Conservation (phyloP, 2,113 vertebrate species). For the Myocastor coypus region DNA sequence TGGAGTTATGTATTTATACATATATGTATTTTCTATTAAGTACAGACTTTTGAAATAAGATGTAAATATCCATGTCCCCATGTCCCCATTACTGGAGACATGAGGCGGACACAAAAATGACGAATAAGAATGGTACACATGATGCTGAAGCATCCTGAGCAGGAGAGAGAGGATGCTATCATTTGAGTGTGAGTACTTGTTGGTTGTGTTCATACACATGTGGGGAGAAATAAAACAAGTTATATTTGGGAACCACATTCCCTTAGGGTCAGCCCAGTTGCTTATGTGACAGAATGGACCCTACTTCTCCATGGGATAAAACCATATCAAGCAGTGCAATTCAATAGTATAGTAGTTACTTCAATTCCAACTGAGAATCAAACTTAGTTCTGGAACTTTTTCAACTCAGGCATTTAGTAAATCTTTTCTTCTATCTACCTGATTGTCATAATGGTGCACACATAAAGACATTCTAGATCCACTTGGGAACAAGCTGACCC, state of each 20-base stretch:
- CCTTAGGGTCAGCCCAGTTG: background rate
- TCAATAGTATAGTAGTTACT: background rate
- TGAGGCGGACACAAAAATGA: background rate
- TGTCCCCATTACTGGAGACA: background rate
- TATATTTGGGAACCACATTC: background rate
- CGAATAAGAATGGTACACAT: background rate
- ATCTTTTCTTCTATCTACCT: background rate
- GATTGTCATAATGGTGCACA: background rate
- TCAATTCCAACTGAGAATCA: background rate
- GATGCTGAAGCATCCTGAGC: background rate
- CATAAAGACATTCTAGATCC: background rate
- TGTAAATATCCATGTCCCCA: background rate
- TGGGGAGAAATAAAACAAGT: background rate
- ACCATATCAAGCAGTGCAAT: background rate
- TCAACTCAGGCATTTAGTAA: background rate
- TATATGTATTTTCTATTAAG: background rate
- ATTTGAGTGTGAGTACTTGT: background rate
- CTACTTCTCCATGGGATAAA: background rate
- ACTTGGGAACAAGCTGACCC: background rate
- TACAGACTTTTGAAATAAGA: background rate
- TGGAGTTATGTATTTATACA: background rate
- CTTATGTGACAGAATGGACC: background rate
- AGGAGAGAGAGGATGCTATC: background rate
- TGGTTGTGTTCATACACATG: background rate
- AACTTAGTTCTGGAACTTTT: slow-evolving; percentile 4